Base-by-base conservation (phyloP, 2,113 vertebrate genomes). In the Cyanoderma ruficeps region DNA sequence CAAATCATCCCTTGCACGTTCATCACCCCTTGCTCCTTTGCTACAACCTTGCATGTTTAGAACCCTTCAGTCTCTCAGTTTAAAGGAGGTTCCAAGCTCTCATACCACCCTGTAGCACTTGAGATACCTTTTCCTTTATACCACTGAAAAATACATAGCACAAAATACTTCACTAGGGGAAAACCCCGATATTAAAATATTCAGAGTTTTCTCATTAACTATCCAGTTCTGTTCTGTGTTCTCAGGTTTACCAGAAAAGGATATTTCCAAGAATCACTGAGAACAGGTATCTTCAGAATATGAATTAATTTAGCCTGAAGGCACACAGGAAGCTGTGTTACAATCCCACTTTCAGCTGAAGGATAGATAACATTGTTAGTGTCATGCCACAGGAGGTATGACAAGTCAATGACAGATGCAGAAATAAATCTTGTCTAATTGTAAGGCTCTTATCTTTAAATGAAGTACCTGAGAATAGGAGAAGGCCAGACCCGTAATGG, bases 401-500 rank as follows among this genome's bases (percentile, higher is more conserved):
- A 49, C n/a, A 85, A 89, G 37, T 76, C 72, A 87, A 79, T 68
- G 25, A 46, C 44, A 92, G 61, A 69, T 70, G 15, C 37, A 79
- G 44, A 47, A 95, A 82, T 61, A 80, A 85, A 83, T 77, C 50
- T 37, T 72, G 46, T 85, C 69, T 91, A 72, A 95, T 15, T 74
- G 25, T 87, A 86, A 93, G 25, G n/a, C 37, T 37, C 30, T 86
- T 79, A 33, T 92, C 53, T 83, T 77, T 69, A 84, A 81, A 30
- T 55, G 57, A 50, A 92, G 37, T 97, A 99, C 99, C 99, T 99
- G 99, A 69, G 99, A 99, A 96, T 99, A 99, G 85, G 99, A 99
- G 98, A 99, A 99, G 92, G 99, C 99, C 95, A 99, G 98, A 70
- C 99, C 99, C 0, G 99, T 99, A 94, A 99, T 98, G 89, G 99